phyloP scores from a whole-genome alignment of 2,797 vertebrate genomes.

The Naso thynnoides region DNA sequence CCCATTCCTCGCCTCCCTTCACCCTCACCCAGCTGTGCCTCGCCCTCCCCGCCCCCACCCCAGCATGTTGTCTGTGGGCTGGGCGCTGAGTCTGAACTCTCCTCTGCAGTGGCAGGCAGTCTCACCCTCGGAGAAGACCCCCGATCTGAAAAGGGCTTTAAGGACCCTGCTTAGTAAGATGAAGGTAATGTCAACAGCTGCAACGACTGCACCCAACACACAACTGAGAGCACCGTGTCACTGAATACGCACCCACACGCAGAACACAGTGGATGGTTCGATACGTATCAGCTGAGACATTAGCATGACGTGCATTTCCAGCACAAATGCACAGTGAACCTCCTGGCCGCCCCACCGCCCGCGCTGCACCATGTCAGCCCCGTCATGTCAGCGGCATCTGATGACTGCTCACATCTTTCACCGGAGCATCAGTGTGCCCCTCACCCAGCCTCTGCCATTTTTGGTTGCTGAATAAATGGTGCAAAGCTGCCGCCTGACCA shows the following conservation, averaged over 20 bases:
- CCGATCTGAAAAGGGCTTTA: conserved; percentile 90
- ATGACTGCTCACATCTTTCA: conserved; percentile 33
- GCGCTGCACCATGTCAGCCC: conserved; percentile 52
- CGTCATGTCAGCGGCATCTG: conserved; percentile 42
- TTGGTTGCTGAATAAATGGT: conserved; percentile 28
- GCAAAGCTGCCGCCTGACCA: conserved; percentile 27
- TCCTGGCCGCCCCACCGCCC: conserved; percentile 11
- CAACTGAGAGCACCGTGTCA: conserved; percentile 51
- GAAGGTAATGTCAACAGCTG: conserved; percentile 85
- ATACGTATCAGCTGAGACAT: not conserved
- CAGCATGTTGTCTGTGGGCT: conserved; percentile 78
- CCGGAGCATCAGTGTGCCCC: conserved; percentile 20
- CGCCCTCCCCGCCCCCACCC: conserved; percentile 42
- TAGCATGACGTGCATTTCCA: conserved; percentile 35
- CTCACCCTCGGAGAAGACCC: conserved; percentile 89
- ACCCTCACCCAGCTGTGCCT: conserved; percentile 44
- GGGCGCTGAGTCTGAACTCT: conserved; percentile 86
- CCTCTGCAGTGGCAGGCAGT: conserved; percentile 89
- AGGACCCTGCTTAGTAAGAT: conserved; percentile 91
- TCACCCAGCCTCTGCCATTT: conserved; percentile 14
- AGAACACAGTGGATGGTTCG: not conserved
- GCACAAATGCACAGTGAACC: not conserved
- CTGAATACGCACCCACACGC: conserved; percentile 29
- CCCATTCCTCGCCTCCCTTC: conserved; percentile 46
- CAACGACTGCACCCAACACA: conserved; percentile 58